phyloP scores from a whole-genome alignment of 2,888 invertebrate genomes.

The Pristionchus mayeri region DNA sequence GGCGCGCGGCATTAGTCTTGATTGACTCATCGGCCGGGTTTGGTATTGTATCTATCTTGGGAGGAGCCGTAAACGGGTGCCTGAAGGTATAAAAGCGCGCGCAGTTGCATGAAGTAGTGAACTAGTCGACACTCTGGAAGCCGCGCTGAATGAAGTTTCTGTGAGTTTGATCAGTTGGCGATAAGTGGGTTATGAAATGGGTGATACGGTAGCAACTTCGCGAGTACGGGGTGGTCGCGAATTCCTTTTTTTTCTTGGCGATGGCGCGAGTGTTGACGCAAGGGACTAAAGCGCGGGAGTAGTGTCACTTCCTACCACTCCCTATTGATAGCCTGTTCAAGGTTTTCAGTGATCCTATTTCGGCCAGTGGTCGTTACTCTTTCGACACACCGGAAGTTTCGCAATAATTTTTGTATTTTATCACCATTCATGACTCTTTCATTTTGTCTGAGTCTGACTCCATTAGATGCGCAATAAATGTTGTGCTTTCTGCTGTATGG shows the following conservation, averaged over 20 bases:
- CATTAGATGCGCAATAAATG: no score
- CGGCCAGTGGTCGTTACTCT: neutral
- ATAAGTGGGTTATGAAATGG: neutral
- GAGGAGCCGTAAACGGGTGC: neutral
- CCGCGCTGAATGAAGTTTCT: neutral
- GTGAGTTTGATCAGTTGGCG: conserved; percentile 27
- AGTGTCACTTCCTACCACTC: conserved; percentile 16
- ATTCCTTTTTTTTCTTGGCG: conserved; percentile 4
- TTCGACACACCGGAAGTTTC: neutral
- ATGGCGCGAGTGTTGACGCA: no score
- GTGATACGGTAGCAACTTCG: conserved; percentile 2
- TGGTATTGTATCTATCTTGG: neutral
- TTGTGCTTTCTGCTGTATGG: no score
- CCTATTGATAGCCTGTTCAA: neutral
- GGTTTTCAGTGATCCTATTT: neutral
- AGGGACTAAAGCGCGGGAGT: neutral
- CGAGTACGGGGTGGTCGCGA: neutral
- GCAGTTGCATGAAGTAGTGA: neutral
- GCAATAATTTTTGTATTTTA: neutral
- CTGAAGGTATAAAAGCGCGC: conserved; percentile 10
- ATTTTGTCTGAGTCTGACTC: no score
- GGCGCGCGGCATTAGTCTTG: no score
- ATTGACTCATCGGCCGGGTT: conserved; percentile 18
- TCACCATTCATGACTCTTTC: no score
- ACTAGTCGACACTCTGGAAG: neutral